A percentile compares a stretch with the other conserved stretches of the same genome.
Conservation (phyloP, 2,113 vertebrate species). For the Potamarius usumacintae region DNA sequence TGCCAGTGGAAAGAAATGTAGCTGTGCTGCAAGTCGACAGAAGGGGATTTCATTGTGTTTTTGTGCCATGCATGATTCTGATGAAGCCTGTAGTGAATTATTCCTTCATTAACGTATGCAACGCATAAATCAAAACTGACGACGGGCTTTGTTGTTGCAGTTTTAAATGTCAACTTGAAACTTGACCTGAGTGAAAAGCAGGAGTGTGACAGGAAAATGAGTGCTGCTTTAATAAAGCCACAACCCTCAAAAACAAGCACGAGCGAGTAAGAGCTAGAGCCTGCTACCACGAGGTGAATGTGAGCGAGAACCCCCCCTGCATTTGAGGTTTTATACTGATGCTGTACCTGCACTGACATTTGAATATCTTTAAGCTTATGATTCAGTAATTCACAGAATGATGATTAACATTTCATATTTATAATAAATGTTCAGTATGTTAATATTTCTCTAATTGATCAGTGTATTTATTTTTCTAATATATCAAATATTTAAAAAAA, state of each 20-base stretch:
- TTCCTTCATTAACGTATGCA: not conserved
- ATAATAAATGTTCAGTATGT: not conserved
- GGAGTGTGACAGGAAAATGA: not conserved
- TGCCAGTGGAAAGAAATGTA: not conserved
- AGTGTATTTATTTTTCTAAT: not conserved
- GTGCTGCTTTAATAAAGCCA: conserved; percentile 51
- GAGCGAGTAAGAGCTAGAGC: not conserved
- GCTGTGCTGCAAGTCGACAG: not conserved
- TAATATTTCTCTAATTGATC: not conserved
- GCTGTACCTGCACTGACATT: not conserved
- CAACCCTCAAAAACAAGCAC: conserved; percentile 45
- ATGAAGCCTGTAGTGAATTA: not conserved
- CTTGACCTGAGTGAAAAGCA: conserved; percentile 37
- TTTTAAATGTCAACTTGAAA: conserved; percentile 55
- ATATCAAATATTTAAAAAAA: not conserved
- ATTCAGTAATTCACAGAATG: not conserved
- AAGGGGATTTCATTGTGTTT: not conserved
- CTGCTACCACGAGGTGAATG: not conserved
- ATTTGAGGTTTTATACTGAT: not conserved
- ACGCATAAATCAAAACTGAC: not conserved
- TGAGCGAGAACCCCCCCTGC: not conserved
- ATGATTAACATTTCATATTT: not conserved
- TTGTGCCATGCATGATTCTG: not conserved
- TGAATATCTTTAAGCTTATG: not conserved
- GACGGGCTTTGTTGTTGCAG: not conserved